Evolutionary conservation across 2,113 vertebrate genomes (phyloP).

Genomic region (Indicator indicator): DNA sequence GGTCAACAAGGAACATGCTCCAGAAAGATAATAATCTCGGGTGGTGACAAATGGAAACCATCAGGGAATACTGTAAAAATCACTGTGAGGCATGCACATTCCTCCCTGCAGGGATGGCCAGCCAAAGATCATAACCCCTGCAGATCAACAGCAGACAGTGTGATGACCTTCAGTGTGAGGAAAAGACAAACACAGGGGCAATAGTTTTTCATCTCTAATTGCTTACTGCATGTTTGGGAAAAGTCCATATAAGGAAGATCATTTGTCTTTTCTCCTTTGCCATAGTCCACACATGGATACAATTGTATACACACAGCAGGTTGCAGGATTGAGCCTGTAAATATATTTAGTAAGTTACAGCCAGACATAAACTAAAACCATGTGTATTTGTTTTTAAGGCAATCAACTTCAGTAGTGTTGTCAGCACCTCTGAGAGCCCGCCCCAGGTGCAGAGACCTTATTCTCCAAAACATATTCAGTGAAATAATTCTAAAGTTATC

Average conservation of each 20-base stretch:
- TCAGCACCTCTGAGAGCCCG: slow-evolving; percentile 63
- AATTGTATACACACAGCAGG: slow-evolving; percentile 70
- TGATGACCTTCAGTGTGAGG: not conserved
- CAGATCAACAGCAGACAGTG: not conserved
- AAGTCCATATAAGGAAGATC: not conserved
- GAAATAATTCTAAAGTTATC: slow-evolving; percentile 66
- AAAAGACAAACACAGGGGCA: not conserved
- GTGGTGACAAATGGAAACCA: not conserved
- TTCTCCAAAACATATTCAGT: slow-evolving; percentile 53
- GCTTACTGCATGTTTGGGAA: not conserved
- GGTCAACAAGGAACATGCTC: not conserved
- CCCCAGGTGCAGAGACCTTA: slow-evolving; percentile 43
- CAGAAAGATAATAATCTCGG: not conserved
- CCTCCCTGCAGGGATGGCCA: accelerated
- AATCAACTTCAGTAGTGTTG: slow-evolving; percentile 66
- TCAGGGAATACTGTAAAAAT: not conserved
- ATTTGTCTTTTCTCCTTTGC: slow-evolving; percentile 22
- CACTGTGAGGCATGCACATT: not conserved
- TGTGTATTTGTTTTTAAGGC: slow-evolving; percentile 76
- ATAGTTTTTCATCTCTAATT: slow-evolving; percentile 26
- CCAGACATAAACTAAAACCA: slow-evolving; percentile 73
- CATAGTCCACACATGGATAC: slow-evolving; percentile 67
- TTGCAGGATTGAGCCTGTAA: slow-evolving; percentile 67
- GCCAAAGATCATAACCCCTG: not conserved
- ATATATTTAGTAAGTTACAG: slow-evolving; percentile 67